Evolutionary conservation across 1,140 invertebrate genomes (phyloP).

Genomic region (Vanessa tameamea): DNA sequence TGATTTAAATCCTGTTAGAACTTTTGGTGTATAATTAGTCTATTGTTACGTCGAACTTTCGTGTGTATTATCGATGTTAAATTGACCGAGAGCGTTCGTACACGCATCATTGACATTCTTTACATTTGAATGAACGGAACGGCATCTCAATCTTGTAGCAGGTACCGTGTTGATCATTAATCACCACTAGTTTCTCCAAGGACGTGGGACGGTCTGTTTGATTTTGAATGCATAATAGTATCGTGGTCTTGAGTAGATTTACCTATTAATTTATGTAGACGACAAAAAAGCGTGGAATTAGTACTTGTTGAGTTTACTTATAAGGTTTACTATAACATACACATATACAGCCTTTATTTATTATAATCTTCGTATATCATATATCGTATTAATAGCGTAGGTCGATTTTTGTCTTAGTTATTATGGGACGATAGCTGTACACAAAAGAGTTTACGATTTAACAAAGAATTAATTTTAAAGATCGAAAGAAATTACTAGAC

Average conservation of each 20-base stretch:
- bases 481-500: too few relatives aligned
- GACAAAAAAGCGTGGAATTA: too few relatives aligned
- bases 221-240: conserved; percentile 24
- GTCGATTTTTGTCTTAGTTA: too few relatives aligned
- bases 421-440: too few relatives aligned
- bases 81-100: conserved; percentile 42
- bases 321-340: too few relatives aligned
- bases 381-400: too few relatives aligned
- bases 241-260: conserved; percentile 20
- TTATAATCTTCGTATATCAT: too few relatives aligned
- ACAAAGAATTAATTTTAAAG: too few relatives aligned
- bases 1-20: too few relatives aligned
- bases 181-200: conserved; percentile 67
- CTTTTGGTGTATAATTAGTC: conserved; percentile 48
- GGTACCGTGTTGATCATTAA: conserved; percentile 56
- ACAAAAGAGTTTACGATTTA: too few relatives aligned
- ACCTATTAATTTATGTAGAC: conserved; percentile 11
- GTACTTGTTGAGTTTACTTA: too few relatives aligned
- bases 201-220: conserved; percentile 39
- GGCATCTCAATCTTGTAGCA: conserved; percentile 56
- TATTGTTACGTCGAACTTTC: conserved; percentile 59
- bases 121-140: conserved; percentile 45
- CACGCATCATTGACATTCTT: conserved; percentile 41
- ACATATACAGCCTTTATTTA: too few relatives aligned
- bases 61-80: conserved; percentile 55